These are phyloP conservation scores for Pantherophis alleghaniensis DNA, from an alignment of 2,797 vertebrate species.

Conservation along the genomic window DNA sequence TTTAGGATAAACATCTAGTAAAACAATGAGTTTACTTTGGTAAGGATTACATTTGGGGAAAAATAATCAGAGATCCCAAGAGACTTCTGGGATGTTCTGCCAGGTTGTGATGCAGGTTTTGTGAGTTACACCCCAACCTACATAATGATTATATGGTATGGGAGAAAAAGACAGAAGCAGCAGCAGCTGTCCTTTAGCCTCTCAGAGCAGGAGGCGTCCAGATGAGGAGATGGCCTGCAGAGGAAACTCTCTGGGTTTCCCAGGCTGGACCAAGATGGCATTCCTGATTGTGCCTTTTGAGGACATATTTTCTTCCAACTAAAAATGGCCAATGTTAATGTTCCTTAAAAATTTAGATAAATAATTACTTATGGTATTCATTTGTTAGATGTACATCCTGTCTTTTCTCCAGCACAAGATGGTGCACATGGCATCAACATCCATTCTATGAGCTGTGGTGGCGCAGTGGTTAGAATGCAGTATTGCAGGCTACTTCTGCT, in stretches of 20 bases:
- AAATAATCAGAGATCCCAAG: too few relatives aligned
- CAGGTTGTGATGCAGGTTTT: slow-evolving; percentile 2
- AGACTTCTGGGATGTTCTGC: neutral
- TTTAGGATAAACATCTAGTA: neutral
- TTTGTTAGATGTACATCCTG: neutral
- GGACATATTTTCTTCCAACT: neutral
- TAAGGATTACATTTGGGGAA: neutral
- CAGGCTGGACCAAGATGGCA: neutral
- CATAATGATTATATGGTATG: neutral
- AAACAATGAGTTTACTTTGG: neutral
- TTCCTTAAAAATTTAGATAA: neutral
- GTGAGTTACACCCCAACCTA: slow-evolving; percentile 16
- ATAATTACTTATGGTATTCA: neutral
- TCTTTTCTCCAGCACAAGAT: neutral
- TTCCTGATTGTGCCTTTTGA: neutral
- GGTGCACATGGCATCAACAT: neutral
- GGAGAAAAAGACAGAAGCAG: neutral
- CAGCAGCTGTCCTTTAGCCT: neutral
- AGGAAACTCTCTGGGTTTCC: neutral
- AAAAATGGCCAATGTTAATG: neutral
- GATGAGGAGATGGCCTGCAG: neutral
- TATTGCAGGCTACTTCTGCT: neutral
- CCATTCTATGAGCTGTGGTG: neutral
- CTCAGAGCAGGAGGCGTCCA: neutral
- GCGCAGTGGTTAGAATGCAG: neutral